Base-by-base conservation (phyloP, 92 coral and sea anemone species). In the Zoanthus gigantus region DNA sequence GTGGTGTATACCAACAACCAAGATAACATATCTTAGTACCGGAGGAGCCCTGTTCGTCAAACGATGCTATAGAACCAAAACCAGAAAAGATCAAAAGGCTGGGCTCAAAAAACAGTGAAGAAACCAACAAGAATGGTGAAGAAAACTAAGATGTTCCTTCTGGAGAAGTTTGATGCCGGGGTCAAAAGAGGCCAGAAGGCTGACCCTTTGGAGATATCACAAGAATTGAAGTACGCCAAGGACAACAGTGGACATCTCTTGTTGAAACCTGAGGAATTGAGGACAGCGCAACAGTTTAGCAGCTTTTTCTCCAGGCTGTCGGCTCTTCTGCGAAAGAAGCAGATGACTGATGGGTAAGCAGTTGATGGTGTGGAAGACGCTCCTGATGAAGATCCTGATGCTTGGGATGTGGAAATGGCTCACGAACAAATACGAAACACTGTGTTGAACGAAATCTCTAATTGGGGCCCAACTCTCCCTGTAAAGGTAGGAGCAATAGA, bases 41-140 rank as follows among this genome's bases (percentile, higher is more conserved):
- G 17, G 63, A 47, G 0, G 1, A 50, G 80, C 80, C 78, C 57
- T 74, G 18, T 18, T 7, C 61, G 1, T 76, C 80, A 76, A 45
- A 60, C 28, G 10, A 1, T 14, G 60, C 28, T 14, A 9, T 31
- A 9, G 60, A 23, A 74, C 79, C 9, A n/a, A 18, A 45, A 47
- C 79, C 79, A 74, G 9, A 15, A 13, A 71, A 71, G 76, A 71
- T 34, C 47, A 74, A 10, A 15, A 58, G 92, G 90, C 7, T 90
- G 90, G 87, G 87, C 87, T 37, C 90, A 86, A 1, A 85, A 90
- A 79, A 74, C 83, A 8, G 65, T 72, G 30, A 77, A 72, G 65
- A 86, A 86, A 52, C 74, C 82, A 56, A 46, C 83, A 56, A 86
- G 89, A 46, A 71, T 84, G 84, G 82, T 56, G 12, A 85, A 72